Conservation (phyloP, 2,797 vertebrate species). For the Oryzias dopingdopingensis region DNA sequence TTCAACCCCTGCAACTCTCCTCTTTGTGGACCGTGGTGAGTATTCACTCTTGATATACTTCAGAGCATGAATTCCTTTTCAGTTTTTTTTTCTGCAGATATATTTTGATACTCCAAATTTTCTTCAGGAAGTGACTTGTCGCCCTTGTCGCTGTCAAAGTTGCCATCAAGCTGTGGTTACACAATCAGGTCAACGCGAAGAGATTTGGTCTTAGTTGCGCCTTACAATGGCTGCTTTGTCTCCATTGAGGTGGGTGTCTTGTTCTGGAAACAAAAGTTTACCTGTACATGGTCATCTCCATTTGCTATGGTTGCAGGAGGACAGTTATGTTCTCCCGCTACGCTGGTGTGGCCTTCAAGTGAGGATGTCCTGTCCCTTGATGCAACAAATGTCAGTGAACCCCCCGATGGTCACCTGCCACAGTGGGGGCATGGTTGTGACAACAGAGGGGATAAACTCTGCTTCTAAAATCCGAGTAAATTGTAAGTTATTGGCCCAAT, state of each 20-base stretch:
- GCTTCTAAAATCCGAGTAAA: conserved; percentile 61
- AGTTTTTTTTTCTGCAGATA: too few relatives aligned
- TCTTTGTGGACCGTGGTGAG: conserved; percentile 74
- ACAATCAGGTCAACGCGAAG: conserved; percentile 41
- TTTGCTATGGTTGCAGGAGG: conserved; percentile 52
- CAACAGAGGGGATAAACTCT: conserved; percentile 34
- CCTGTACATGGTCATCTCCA: neutral
- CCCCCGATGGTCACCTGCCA: conserved; percentile 72
- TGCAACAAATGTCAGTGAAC: conserved; percentile 29
- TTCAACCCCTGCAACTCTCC: conserved; percentile 34
- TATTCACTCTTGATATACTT: neutral
- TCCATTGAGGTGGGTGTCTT: conserved; percentile 57
- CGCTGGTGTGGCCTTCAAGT: conserved; percentile 68
- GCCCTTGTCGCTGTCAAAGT: conserved; percentile 68
- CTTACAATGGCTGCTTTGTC: conserved; percentile 76
- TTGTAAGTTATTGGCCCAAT: conserved; percentile 49
- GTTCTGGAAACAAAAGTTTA: neutral
- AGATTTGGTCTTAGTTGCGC: conserved; percentile 61
- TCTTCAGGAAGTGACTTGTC: conserved; percentile 29
- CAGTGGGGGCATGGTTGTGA: conserved; percentile 71
- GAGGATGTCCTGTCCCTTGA: conserved; percentile 72
- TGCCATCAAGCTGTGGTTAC: conserved; percentile 76
- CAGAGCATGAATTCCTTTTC: neutral
- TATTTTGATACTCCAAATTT: neutral
- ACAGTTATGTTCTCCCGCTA: conserved; percentile 67